Base-by-base conservation (phyloP, 2,113 vertebrate species). In the Brachyhypopomus occidentalis region DNA sequence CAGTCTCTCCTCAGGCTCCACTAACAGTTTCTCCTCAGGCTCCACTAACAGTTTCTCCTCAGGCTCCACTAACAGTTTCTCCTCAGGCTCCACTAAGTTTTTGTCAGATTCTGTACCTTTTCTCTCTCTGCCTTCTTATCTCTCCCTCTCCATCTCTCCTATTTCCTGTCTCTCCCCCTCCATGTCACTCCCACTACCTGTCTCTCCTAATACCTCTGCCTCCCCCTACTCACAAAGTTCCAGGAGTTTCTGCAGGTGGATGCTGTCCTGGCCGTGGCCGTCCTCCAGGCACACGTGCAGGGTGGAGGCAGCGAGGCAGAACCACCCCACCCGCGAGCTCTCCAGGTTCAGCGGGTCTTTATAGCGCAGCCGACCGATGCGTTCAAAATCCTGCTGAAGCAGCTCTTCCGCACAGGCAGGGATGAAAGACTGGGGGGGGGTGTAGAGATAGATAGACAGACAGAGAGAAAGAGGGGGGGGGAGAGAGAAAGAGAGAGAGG, bases 261-360 rank as follows among this genome's bases (percentile, higher is more conserved):
- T 81, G 0, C 89, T 93, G 83, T 97, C 96, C 75, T 96, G 95
- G 0, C 77, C 88, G 58, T 86, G 84, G 8, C 89, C 87, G 36
- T 93, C 91, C 9, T 94, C 89, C 38, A 94, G 89, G 86, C 92
- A 92, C 52, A 88, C 88, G 0, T 91, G 92, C 59, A 99, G 95
- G 0, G 84, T 87, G 20, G 95, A 96, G 58, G 93, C 93, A 0
- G 86, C 91, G 86, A 99, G 89, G 16, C 95, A 94, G 5, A 98
- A 98, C 97, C 97, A 99, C 67, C 97, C 97, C 30, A 95, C 89
- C 86, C 90, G 91, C 6, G 94, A 89, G 0, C 69, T 92, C 89
- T 98, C 95, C n/a, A 97, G 91, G 86, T 93, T 96, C 80, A 98
- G 88, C 25, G 97, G 95, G 0, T 96, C 96, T 91, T 98, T 98